Conservation (phyloP, 2,113 vertebrate genomes). For the Plectropomus leopardus region DNA sequence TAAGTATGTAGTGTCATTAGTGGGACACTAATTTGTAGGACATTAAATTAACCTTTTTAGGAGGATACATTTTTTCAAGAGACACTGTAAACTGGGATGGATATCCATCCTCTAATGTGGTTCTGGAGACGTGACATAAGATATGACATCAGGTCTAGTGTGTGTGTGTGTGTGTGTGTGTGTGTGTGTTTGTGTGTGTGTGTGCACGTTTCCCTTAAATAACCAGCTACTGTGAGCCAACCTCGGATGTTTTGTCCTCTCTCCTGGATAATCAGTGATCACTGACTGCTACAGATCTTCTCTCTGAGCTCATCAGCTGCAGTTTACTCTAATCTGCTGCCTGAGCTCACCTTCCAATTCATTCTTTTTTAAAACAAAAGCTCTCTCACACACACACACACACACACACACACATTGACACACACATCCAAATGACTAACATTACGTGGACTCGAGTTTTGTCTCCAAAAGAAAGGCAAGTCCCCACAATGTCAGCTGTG, state of each 20-base stretch:
- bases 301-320: conserved; percentile 11
- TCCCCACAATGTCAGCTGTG: no score
- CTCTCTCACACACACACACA: not conserved
- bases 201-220: not conserved
- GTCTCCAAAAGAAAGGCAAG: no score
- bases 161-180: not conserved
- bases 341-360: not conserved
- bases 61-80: no score
- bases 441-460: no score
- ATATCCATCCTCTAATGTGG: no score
- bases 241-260: conserved; percentile 11
- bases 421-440: not conserved
- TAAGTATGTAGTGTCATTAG: no score
- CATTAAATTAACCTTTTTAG: no score
- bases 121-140: no score
- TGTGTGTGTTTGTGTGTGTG: not conserved
- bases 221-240: not conserved
- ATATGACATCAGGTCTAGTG: not conserved
- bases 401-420: not conserved
- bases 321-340: conserved; percentile 23
- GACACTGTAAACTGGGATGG: no score
- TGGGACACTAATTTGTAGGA: no score
- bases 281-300: conserved; percentile 22
- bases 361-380: conserved; percentile 6
- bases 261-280: conserved; percentile 18